Conservation (phyloP, 2,888 invertebrate genomes). For the Tinea semifulvella region DNA sequence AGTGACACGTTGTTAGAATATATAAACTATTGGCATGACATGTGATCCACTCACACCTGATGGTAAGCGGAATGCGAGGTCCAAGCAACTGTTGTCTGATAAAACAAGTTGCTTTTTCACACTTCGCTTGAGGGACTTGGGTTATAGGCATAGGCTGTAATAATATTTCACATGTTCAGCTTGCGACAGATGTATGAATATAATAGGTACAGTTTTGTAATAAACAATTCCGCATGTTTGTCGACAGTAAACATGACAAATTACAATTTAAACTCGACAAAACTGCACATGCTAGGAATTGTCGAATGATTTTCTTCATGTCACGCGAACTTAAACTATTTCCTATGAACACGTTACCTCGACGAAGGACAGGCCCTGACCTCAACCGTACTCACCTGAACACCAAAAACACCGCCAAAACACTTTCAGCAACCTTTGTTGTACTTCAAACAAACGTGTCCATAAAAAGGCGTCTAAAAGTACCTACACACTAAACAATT, state of each 20-base stretch:
- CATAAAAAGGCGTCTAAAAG: neutral
- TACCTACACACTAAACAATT: neutral
- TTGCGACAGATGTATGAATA: no score
- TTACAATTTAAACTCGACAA: neutral
- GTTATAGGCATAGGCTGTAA: no score
- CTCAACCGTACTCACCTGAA: conserved; percentile 9
- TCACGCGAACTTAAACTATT: conserved; percentile 40
- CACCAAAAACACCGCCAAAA: neutral
- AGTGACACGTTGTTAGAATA: no score
- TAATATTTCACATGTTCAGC: no score
- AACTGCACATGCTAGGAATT: conserved; percentile 27
- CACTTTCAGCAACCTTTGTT: conserved; percentile 1
- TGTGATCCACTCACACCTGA: no score
- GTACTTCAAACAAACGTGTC: neutral
- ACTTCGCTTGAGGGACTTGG: no score
- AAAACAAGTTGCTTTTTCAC: no score
- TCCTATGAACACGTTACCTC: conserved; percentile 19
- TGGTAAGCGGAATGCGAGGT: no score
- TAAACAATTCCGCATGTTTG: neutral
- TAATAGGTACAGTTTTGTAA: no score
- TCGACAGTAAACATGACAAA: neutral
- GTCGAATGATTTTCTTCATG: conserved; percentile 33
- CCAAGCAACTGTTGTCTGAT: no score
- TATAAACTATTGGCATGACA: no score
- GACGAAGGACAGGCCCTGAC: conserved; percentile 9